Percentiles rank a stretch among this genome's conserved stretches.
Evolutionary conservation across 2,113 vertebrate species (phyloP).

Genomic region (Carettochelys insculpta): DNA sequence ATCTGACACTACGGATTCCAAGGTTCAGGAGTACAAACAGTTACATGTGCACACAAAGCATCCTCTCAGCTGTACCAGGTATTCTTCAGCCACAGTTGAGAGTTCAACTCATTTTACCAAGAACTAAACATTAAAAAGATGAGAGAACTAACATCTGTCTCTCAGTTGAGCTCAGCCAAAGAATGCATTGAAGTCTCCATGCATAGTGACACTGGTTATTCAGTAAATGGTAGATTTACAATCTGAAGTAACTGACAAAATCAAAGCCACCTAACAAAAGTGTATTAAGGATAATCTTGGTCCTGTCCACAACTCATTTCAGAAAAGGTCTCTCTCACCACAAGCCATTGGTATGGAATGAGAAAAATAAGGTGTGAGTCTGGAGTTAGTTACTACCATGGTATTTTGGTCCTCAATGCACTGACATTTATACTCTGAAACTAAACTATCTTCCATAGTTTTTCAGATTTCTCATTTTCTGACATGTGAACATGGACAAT

Average conservation of each 20-base stretch:
- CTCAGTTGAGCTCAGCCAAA: background rate
- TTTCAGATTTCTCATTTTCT: background rate
- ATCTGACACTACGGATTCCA: background rate
- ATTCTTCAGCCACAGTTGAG: rapidly evolving
- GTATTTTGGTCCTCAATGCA: conserved; percentile 36
- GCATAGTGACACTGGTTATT: background rate
- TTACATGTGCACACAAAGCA: background rate
- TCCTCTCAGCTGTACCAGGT: background rate
- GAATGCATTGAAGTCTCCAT: conserved; percentile 23
- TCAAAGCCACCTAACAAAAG: conserved; percentile 41
- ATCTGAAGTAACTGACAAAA: conserved; percentile 33
- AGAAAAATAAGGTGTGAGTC: conserved; percentile 16
- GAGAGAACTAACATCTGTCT: background rate
- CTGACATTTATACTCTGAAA: conserved; percentile 21
- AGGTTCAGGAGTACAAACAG: background rate
- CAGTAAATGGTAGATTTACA: conserved; percentile 49
- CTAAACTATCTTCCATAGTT: conserved; percentile 8
- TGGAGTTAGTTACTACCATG: conserved; percentile 43
- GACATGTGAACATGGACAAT: background rate
- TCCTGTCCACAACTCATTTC: conserved; percentile 27
- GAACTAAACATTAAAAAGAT: background rate
- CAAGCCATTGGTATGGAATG: conserved; percentile 28
- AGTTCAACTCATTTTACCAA: background rate
- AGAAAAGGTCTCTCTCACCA: conserved; percentile 18
- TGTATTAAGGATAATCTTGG: conserved; percentile 17